These are phyloP conservation scores for Xyliphius kryptos DNA, from an alignment of 2,113 vertebrate species.

Conservation along the genomic window DNA sequence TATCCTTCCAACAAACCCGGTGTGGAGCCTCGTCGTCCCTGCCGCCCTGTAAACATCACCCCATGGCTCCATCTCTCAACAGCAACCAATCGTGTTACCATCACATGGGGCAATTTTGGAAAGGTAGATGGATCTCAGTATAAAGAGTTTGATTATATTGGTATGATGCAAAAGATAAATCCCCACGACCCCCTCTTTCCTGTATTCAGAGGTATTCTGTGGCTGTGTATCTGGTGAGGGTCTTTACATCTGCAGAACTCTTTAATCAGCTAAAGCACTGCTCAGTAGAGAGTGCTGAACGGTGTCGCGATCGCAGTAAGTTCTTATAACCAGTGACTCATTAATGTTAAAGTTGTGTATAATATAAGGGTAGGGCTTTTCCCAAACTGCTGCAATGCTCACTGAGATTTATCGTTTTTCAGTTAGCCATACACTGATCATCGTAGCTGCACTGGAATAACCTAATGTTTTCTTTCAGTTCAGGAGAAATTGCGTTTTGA, in stretches of 20 bases:
- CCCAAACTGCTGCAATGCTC: too few species aligned
- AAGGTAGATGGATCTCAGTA: too few species aligned
- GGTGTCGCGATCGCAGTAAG: constrained; percentile 91
- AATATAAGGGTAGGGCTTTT: too few species aligned
- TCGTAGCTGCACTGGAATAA: too few species aligned
- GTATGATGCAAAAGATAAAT: too few species aligned
- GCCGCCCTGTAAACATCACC: constrained; percentile 94
- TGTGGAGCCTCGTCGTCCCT: constrained; percentile 92
- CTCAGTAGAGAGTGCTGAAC: constrained; percentile 86
- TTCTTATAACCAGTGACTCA: too few species aligned
- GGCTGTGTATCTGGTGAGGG: constrained; percentile 86
- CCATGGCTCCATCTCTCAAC: constrained; percentile 92
- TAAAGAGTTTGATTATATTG: too few species aligned
- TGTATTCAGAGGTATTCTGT: constrained; percentile 81
- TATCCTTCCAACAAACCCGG: constrained; percentile 97
- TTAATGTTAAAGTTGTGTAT: too few species aligned
- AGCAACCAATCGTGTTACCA: constrained; percentile 85
- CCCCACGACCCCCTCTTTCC: too few species aligned
- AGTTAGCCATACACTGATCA: too few species aligned
- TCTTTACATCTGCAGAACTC: constrained; percentile 88
- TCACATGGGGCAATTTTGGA: constrained; percentile 97
- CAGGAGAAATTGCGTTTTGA: constrained; percentile 95
- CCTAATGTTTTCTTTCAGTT: constrained; percentile 64
- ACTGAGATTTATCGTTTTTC: too few species aligned
- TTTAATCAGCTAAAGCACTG: constrained; percentile 89